Evolutionary conservation across 2,113 vertebrate species (phyloP).

Genomic region (Pelecanus crispus): DNA sequence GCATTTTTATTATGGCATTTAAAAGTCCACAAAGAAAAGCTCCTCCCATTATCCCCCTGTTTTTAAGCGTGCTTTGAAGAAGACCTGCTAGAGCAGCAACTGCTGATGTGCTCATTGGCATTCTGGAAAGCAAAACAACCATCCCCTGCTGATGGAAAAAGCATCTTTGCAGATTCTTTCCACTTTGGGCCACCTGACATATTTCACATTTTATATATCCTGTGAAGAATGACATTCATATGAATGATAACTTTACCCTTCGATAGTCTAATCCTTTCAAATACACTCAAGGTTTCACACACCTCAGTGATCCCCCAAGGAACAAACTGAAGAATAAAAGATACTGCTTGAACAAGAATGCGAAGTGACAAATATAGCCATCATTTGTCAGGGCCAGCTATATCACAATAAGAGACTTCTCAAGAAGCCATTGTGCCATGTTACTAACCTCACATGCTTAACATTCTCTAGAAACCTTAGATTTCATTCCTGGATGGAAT

Average conservation of each 20-base stretch:
- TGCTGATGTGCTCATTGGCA: not conserved
- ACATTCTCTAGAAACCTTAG: not conserved
- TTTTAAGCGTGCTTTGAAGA: not conserved
- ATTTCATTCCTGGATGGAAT: not conserved
- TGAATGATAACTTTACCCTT: constrained; percentile 9
- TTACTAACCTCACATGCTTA: not conserved
- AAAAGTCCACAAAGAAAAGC: not conserved
- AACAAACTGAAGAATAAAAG: not conserved
- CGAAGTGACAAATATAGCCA: not conserved
- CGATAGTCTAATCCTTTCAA: constrained; percentile 16
- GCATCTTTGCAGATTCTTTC: not conserved
- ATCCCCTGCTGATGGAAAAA: not conserved
- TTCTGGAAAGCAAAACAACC: not conserved
- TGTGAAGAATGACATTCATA: not conserved
- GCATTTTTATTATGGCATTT: not conserved
- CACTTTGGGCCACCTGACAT: not conserved
- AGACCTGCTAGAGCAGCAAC: not conserved
- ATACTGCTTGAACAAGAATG: not conserved
- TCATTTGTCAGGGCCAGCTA: not conserved
- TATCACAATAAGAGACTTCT: not conserved
- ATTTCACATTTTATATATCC: not conserved
- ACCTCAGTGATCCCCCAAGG: not conserved
- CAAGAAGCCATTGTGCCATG: not conserved
- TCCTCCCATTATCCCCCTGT: not conserved
- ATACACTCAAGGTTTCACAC: not conserved